These are phyloP conservation scores for Leptinotarsa defecta DNA, from an alignment of 1,140 invertebrate species.

Conservation along the genomic window DNA sequence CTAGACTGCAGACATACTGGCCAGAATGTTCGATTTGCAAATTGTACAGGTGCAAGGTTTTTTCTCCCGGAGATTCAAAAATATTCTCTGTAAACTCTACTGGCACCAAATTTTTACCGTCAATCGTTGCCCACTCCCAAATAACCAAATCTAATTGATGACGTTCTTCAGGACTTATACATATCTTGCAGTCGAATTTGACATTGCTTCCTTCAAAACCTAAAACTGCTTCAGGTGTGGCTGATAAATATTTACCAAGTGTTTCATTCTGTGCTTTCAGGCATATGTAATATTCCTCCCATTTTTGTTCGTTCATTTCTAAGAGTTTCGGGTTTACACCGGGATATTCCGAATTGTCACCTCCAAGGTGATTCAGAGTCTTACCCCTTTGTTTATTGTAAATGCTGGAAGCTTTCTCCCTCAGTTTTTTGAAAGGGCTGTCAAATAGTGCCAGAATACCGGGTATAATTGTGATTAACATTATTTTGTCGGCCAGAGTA, in stretches of 20 bases:
- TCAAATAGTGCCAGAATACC: constrained; percentile 20
- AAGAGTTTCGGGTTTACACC: constrained; percentile 52
- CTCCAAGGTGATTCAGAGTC: constrained; percentile 51
- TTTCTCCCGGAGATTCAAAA: constrained; percentile 55
- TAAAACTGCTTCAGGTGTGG: constrained; percentile 54
- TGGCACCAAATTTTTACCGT: constrained; percentile 42
- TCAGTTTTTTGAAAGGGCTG: constrained; percentile 41
- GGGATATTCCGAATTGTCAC: constrained; percentile 58
- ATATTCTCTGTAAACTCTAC: constrained; percentile 55
- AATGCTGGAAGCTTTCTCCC: constrained; percentile 51
- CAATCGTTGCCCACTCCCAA: constrained; percentile 57
- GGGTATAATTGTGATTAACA: constrained; percentile 9
- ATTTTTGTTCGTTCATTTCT: constrained; percentile 55
- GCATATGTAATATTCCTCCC: constrained; percentile 61
- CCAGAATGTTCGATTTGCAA: constrained; percentile 57
- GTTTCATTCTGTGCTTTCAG: constrained; percentile 51
- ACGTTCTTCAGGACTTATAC: constrained; percentile 57
- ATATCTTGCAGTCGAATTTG: constrained; percentile 61
- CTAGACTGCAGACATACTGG: constrained; percentile 59
- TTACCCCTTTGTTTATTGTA: constrained; percentile 52
- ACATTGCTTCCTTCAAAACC: constrained; percentile 57
- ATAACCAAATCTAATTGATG: constrained; percentile 52
- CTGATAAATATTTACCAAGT: constrained; percentile 47
- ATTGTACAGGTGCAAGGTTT: constrained; percentile 58
- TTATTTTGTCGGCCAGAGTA: neutral